phyloP scores from a whole-genome alignment of 2,797 vertebrate species.

The Tapirus indicus region DNA sequence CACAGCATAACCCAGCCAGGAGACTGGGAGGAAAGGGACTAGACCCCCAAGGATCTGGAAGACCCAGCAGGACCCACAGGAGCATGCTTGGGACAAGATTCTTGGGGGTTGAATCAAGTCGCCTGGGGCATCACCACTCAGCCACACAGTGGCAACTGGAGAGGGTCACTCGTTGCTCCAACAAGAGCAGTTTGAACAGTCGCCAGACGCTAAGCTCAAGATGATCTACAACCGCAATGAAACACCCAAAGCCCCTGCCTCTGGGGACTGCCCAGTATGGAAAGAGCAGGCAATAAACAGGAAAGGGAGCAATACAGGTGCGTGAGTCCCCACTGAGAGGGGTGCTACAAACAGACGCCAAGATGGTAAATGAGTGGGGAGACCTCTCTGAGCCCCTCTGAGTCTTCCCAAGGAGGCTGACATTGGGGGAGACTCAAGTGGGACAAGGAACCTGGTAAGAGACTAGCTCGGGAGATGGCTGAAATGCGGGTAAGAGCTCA shows the following conservation, averaged over 20 bases:
- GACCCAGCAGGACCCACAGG: neutral
- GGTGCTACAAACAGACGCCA: neutral
- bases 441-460: neutral
- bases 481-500: neutral
- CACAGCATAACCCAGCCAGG: neutral
- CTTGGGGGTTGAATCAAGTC: fast-evolving
- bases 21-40: neutral
- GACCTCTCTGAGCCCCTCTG: neutral
- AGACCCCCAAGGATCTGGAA: too few species aligned
- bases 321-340: neutral
- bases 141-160: fast-evolving
- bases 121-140: neutral
- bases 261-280: neutral
- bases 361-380: neutral
- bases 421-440: neutral
- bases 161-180: too few species aligned
- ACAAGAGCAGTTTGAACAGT: neutral
- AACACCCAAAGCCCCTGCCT: neutral
- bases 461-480: neutral
- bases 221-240: neutral
- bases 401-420: neutral
- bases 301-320: fast-evolving
- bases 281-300: neutral
- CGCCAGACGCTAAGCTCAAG: neutral
- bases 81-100: neutral